Conservation (phyloP, 2,797 vertebrate species). For the Danio choprae region DNA sequence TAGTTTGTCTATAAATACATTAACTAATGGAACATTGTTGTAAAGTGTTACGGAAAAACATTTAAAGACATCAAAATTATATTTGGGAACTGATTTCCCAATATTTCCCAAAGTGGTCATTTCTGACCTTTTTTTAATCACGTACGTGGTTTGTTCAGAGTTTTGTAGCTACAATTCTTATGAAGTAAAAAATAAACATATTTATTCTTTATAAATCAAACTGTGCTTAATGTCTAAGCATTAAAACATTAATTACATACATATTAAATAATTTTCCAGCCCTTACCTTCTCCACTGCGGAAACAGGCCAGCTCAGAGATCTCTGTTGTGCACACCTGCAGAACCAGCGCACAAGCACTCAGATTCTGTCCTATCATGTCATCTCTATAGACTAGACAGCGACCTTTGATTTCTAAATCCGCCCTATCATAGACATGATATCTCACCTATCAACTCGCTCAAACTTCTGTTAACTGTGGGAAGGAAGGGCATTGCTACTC, state of each 20-base stretch:
- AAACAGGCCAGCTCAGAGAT: background rate
- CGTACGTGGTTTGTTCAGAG: no score
- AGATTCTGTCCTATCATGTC: background rate
- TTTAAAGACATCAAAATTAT: no score
- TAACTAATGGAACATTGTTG: no score
- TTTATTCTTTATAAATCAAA: no score
- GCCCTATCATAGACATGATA: background rate
- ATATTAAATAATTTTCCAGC: background rate
- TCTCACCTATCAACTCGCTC: background rate
- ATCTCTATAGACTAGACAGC: background rate
- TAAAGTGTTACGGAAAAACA: no score
- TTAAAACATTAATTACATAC: background rate
- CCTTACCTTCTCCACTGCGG: background rate
- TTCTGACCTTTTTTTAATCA: no score
- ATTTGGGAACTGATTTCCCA: no score
- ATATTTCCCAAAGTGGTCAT: no score
- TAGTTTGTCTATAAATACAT: no score
- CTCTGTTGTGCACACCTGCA: background rate
- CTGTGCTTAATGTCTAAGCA: no score
- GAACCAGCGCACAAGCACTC: constrained; percentile 5
- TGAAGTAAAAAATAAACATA: no score
- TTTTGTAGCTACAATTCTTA: no score
- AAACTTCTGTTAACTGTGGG: background rate
- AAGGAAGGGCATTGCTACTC: background rate
- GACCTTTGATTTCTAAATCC: constrained; percentile 31